Base-by-base conservation (phyloP, 2,888 invertebrate species). In the Gortyna flavago region DNA sequence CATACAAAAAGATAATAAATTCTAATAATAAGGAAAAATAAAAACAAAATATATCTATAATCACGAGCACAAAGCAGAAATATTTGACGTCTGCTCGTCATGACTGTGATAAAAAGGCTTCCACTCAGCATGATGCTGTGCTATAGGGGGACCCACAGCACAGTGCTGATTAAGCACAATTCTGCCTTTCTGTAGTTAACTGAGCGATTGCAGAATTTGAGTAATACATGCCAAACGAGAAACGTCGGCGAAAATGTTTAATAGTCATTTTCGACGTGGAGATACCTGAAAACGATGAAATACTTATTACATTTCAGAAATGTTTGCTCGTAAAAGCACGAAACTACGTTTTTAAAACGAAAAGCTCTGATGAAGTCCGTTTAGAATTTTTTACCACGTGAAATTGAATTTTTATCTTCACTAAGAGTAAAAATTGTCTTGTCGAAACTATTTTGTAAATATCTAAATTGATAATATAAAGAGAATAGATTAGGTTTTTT, bases 401-500 rank as follows among this genome's bases (percentile, higher is more conserved):
- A 61, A 80, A 72, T 48, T 38, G n/a, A 41, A 57, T 84, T 68
- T 59, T 65, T 29, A 13, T 72, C 69, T 69, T 25, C 68, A 18
- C n/a, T 25, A 29, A 25, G 25, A 2, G 13, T 29, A 9, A 59
- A 41, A 35, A 61, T 32, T 16, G 32, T 69, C 3, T 29, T 54
- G 32, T 38, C 29, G n/a, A 57, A 61, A 48, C 38, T 51, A 35
- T 66, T 54, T 54, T 25, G 11, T 29, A 25, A 51, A 38, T 51
- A 35, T 44, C 8, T 25, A 54, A 25, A 25, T 25, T 25, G 8
- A 25, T 21, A 51, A 25, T 54, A 25, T 13, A 3, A 44, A 44
- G 13, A 41, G 13, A 44, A 44, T 13, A 44, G 0, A 44, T 13
- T 44, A 13, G 44, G 4, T 44, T 13, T 13, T 44, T 44, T 44